Evolutionary conservation across 1,140 invertebrate genomes (phyloP).

Genomic region (Carcinoscorpius rotundicauda): DNA sequence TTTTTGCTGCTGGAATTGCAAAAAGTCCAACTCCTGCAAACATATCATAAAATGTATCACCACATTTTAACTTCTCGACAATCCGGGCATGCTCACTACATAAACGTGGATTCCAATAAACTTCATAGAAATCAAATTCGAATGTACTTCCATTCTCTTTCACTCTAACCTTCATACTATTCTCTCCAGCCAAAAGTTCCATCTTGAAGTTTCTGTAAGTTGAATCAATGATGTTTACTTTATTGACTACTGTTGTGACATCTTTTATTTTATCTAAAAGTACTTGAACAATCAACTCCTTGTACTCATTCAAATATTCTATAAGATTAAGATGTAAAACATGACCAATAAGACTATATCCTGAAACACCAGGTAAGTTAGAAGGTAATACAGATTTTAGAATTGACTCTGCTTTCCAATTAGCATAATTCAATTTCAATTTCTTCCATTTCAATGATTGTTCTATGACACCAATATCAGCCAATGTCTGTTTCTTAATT

Average conservation of each 20-base stretch:
- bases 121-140: constrained; percentile 83
- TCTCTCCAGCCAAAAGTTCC: constrained; percentile 62
- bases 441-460: constrained; percentile 24
- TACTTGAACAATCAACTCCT: constrained; percentile 61
- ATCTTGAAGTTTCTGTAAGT: constrained; percentile 83
- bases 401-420: constrained; percentile 64
- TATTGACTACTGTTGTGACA: constrained; percentile 81
- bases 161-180: constrained; percentile 56
- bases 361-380: constrained; percentile 54
- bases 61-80: constrained; percentile 45
- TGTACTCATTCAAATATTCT: constrained; percentile 67
- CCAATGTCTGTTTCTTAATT: no score
- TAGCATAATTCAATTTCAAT: constrained; percentile 62
- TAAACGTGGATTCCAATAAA: constrained; percentile 96
- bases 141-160: constrained; percentile 76
- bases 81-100: constrained; percentile 77
- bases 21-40: constrained; percentile 96
- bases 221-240: constrained; percentile 73
- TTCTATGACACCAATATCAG: no score
- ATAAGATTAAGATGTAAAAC: constrained; percentile 88
- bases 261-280: constrained; percentile 40
- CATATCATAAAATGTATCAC: constrained; percentile 79
- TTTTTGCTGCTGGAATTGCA: constrained; percentile 70
- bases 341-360: constrained; percentile 80
- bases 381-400: constrained; percentile 69